Percentiles rank a stretch among this genome's conserved stretches.
These are phyloP conservation scores for Sarotherodon lohbergeri DNA, from an alignment of 2,113 vertebrate species.

Conservation along the genomic window DNA sequence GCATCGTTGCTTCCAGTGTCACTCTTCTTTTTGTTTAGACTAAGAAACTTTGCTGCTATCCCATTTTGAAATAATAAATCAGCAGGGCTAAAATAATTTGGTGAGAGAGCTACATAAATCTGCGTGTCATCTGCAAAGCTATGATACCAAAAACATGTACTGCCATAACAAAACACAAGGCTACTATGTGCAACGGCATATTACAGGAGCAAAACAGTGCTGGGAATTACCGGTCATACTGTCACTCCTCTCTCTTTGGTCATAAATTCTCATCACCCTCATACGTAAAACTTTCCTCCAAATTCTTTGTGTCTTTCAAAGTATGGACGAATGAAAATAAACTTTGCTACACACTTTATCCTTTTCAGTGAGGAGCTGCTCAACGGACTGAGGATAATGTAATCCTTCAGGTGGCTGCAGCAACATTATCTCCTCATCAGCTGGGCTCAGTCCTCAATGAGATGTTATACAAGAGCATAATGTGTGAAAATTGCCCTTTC, in stretches of 20 bases:
- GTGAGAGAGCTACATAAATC: background rate
- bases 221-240: background rate
- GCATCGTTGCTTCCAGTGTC: too few relatives aligned
- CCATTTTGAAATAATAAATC: background rate
- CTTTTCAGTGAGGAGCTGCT: background rate
- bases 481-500: conserved; percentile 1
- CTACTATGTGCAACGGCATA: background rate
- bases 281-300: background rate
- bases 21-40: background rate
- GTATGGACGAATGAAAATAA: background rate
- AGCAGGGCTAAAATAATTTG: background rate
- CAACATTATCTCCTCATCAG: conserved; percentile 1
- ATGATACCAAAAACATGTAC: background rate
- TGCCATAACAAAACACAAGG: background rate
- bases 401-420: background rate
- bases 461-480: conserved; percentile 1
- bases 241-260: background rate
- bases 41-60: background rate
- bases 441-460: background rate
- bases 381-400: background rate
- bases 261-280: background rate
- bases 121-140: background rate
- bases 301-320: background rate
- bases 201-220: background rate
- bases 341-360: background rate